Percentiles rank a stretch among this genome's conserved stretches.
Evolutionary conservation across 2,888 invertebrate species (phyloP).

Genomic region (Dryadula phaetusa): DNA sequence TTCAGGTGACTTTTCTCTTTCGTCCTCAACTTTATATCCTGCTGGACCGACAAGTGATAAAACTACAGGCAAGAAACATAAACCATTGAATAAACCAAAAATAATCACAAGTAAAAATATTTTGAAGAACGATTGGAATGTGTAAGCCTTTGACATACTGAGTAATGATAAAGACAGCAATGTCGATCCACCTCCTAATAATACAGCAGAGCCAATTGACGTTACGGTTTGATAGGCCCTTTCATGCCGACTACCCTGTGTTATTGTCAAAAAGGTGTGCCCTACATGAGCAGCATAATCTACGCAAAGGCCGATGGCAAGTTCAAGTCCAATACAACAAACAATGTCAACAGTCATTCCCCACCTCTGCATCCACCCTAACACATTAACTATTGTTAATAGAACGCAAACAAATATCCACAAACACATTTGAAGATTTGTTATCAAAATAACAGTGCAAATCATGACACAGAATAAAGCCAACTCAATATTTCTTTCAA

Average conservation of each 20-base stretch:
- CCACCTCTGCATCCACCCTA: conserved; percentile 92
- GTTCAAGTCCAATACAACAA: conserved; percentile 91
- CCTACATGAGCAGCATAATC: conserved; percentile 93
- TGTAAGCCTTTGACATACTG: conserved; percentile 89
- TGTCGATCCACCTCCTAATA: conserved; percentile 91
- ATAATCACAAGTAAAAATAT: conserved; percentile 91
- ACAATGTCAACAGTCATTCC: conserved; percentile 92
- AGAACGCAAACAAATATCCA: conserved; percentile 91
- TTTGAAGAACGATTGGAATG: conserved; percentile 89
- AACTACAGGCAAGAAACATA: conserved; percentile 89
- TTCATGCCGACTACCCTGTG: conserved; percentile 79
- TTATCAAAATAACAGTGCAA: conserved; percentile 90
- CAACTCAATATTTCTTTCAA: conserved; percentile 89
- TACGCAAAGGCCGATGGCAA: conserved; percentile 92
- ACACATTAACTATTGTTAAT: conserved; percentile 89
- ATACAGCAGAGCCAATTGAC: conserved; percentile 90
- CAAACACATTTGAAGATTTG: conserved; percentile 89
- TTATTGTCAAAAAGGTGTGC: conserved; percentile 89
- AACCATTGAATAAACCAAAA: conserved; percentile 91
- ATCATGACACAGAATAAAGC: conserved; percentile 91
- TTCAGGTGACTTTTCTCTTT: conserved; percentile 57
- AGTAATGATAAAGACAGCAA: conserved; percentile 89
- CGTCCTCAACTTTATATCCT: conserved; percentile 66
- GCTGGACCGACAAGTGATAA: conserved; percentile 89
- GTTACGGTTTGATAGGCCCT: conserved; percentile 87